These are phyloP conservation scores for Nyctibius grandis DNA, from an alignment of 2,797 vertebrate genomes.

Conservation along the genomic window DNA sequence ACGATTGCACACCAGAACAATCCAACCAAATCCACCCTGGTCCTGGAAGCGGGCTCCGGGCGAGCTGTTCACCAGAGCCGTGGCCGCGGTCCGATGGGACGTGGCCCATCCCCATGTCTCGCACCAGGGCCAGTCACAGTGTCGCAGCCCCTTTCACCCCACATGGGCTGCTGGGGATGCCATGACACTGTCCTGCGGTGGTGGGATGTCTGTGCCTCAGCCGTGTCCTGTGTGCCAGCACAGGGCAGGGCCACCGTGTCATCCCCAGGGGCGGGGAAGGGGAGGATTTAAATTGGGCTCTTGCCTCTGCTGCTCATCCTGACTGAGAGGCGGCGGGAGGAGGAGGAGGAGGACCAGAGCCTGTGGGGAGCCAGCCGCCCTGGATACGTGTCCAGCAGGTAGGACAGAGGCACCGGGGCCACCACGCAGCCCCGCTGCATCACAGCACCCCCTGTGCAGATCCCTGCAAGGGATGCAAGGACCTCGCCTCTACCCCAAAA, in stretches of 20 bases:
- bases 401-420: neutral
- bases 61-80: neutral
- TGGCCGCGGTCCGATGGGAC: neutral
- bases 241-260: neutral
- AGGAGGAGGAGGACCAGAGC: neutral
- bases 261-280: neutral
- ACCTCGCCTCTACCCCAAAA: neutral
- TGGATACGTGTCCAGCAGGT: neutral
- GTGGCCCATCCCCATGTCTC: neutral
- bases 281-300: neutral
- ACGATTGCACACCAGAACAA: too few species aligned
- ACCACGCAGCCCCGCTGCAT: accelerated
- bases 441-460: too few species aligned
- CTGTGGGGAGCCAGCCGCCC: neutral
- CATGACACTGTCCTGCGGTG: accelerated
- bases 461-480: neutral
- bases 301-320: neutral
- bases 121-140: too few species aligned
- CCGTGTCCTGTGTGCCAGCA: neutral
- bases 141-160: too few species aligned
- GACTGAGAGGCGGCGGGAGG: neutral
- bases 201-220: neutral
- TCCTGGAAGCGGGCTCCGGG: accelerated
- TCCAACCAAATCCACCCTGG: neutral
- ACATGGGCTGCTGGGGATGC: too few species aligned